A percentile compares a stretch with the other conserved stretches of the same genome.
phyloP scores from a whole-genome alignment of 2,888 invertebrate genomes.

The Strigamia transsilvanica region DNA sequence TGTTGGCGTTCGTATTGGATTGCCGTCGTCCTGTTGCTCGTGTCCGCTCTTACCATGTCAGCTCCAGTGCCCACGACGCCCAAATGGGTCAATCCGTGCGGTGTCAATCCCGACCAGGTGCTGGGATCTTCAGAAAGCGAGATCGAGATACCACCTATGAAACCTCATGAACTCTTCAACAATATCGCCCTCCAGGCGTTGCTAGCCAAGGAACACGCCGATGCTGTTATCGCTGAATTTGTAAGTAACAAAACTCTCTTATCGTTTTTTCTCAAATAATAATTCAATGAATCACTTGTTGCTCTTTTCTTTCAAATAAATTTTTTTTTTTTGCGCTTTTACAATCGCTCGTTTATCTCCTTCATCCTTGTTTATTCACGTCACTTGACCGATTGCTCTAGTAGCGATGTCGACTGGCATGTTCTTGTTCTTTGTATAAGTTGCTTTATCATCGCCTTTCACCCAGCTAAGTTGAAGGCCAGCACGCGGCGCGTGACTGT shows the following conservation, averaged over 20 bases:
- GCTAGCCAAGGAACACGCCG: slow-evolving; percentile 55
- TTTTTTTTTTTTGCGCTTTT: background rate
- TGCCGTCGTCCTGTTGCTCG: slow-evolving; percentile 9
- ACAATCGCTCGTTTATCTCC: background rate
- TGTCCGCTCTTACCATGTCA: slow-evolving; percentile 38
- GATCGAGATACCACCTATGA: slow-evolving; percentile 51
- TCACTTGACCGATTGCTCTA: slow-evolving; percentile 26
- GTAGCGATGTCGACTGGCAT: background rate
- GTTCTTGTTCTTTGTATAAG: slow-evolving; percentile 21
- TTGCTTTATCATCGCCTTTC: slow-evolving; percentile 30
- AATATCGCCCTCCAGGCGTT: slow-evolving; percentile 55
- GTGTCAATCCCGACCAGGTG: slow-evolving; percentile 53
- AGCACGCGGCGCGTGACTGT: slow-evolving; percentile 30
- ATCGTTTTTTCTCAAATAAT: background rate
- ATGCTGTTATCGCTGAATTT: slow-evolving; percentile 55
- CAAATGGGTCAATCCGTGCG: slow-evolving; percentile 57
- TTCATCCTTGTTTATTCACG: slow-evolving; percentile 20
- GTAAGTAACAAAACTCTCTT: slow-evolving; percentile 56
- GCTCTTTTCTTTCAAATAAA: background rate
- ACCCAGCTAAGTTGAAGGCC: slow-evolving; percentile 12
- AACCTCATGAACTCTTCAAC: slow-evolving; percentile 54
- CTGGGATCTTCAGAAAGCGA: slow-evolving; percentile 43
- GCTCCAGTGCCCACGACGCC: slow-evolving; percentile 38
- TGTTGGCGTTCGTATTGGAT: slow-evolving; percentile 16
- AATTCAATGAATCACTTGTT: background rate